phyloP scores from a whole-genome alignment of 2,113 vertebrate species.

The Ariopsis seemanni region DNA sequence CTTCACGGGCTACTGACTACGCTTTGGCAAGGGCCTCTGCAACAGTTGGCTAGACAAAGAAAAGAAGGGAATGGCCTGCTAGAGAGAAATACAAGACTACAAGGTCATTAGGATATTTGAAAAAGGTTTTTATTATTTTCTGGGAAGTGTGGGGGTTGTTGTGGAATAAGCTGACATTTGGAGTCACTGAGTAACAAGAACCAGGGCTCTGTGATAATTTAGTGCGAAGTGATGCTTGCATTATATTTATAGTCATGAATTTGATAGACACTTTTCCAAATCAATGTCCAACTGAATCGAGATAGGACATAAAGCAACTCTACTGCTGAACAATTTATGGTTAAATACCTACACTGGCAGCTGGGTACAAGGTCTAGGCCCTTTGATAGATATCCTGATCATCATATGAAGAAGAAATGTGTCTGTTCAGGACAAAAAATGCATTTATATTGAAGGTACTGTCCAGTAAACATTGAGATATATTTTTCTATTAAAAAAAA shows the following conservation, averaged over 20 bases:
- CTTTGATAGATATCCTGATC: neutral
- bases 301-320: slow-evolving; percentile 58
- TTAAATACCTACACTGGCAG: neutral
- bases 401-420: neutral
- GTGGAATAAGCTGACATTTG: slow-evolving; percentile 73
- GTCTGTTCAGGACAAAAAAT: neutral
- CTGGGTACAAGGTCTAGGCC: neutral
- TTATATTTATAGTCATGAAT: neutral
- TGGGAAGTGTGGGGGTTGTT: slow-evolving; percentile 73
- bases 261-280: neutral
- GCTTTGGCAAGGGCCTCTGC: slow-evolving; percentile 79
- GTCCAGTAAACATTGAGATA: neutral
- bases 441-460: neutral
- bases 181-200: slow-evolving; percentile 58
- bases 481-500: neutral
- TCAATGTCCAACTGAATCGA: neutral
- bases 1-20: slow-evolving; percentile 94
- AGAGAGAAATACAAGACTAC: slow-evolving; percentile 83
- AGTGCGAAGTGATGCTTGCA: slow-evolving; percentile 72
- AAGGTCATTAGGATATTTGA: slow-evolving; percentile 85
- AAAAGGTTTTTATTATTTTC: slow-evolving; percentile 65
- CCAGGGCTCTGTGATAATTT: slow-evolving; percentile 71
- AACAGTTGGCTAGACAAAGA: slow-evolving; percentile 80
- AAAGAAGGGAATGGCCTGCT: slow-evolving; percentile 66
- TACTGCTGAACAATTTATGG: slow-evolving; percentile 64